Conservation (phyloP, 2,888 invertebrate genomes). For the Drosophila prostipennis region DNA sequence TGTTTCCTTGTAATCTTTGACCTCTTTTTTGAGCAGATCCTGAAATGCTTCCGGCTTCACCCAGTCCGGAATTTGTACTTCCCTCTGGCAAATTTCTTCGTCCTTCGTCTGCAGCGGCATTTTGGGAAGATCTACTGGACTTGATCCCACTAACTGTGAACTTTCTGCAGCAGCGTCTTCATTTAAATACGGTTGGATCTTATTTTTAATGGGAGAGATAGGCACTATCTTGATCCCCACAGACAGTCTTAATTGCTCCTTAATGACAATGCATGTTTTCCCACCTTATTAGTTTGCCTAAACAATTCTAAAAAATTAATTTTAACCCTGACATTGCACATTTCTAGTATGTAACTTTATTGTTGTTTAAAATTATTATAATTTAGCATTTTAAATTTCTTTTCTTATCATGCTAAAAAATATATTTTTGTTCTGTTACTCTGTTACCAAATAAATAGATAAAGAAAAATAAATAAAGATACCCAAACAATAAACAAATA, state of each 20-base stretch:
- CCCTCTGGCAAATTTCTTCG: not conserved
- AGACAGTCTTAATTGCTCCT: not conserved
- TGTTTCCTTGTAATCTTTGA: slow-evolving; percentile 44
- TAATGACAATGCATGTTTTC: not conserved
- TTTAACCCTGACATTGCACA: no score
- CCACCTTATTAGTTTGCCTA: not conserved
- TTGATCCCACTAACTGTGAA: not conserved
- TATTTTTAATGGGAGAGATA: not conserved
- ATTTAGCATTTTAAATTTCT: no score
- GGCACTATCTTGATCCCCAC: not conserved
- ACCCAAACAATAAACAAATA: no score
- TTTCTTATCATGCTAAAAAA: no score
- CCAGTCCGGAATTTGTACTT: slow-evolving; percentile 41
- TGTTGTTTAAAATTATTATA: not conserved
- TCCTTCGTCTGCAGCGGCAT: slow-evolving; percentile 45
- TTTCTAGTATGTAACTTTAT: not conserved
- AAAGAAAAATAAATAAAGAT: no score
- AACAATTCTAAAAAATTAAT: no score
- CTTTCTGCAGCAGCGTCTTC: not conserved
- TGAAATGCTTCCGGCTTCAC: slow-evolving; percentile 41
- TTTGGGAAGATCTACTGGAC: not conserved
- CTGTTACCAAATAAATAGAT: no score
- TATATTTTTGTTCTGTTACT: no score
- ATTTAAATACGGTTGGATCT: slow-evolving; percentile 7
- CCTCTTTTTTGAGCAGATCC: slow-evolving; percentile 29